Base-by-base conservation (phyloP, 2,888 invertebrate genomes). In the Cheilosia vulpina region DNA sequence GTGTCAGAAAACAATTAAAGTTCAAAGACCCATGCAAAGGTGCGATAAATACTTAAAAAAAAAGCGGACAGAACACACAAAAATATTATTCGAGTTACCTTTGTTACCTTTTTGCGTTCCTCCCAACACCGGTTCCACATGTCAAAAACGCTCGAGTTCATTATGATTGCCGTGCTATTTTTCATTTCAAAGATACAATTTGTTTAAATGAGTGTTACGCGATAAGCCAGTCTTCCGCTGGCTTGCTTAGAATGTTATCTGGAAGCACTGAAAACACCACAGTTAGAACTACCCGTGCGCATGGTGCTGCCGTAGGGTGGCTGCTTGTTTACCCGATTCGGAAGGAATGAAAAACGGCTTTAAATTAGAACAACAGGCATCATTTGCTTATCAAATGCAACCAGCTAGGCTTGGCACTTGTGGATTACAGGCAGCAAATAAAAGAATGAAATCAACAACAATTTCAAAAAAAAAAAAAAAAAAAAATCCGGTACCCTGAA, bases 21-120 rank as follows among this genome's bases (percentile, higher is more conserved):
- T 85, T 85, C 80, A 85, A 85, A 85, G 84, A 80, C 80, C 80
- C 76, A 80, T 71, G 53, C 58, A 71, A 71, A 76, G 58, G 80
- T 76, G 84, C 38, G 13, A 80, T 80, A 76, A 85, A 66, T 60
- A 80, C 72, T 73, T 60, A 9, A 68, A 58, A 77, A 47, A n/a
- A 50, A 75, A 17, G 47, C 27, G 38, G 21, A 63, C 21, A 65
- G 38, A 79, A 52, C 69, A 71, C 24, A 76, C 58, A 24, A 0
- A 69, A 79, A 62, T 55, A 24, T 52, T 15, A 24, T 76, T 66
- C 81, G 63, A 80, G 76, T 81, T 45, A 15, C 68, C 41, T 60
- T 11, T 38, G 38, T 21, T 27, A 15, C 68, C 34, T 31, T 68
- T 68, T 83, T 73, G 52, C 71, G 53, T 13, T 38, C 62, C 75